These are phyloP conservation scores for Sylvia atricapilla DNA, from an alignment of 2,113 vertebrate species.

Conservation along the genomic window DNA sequence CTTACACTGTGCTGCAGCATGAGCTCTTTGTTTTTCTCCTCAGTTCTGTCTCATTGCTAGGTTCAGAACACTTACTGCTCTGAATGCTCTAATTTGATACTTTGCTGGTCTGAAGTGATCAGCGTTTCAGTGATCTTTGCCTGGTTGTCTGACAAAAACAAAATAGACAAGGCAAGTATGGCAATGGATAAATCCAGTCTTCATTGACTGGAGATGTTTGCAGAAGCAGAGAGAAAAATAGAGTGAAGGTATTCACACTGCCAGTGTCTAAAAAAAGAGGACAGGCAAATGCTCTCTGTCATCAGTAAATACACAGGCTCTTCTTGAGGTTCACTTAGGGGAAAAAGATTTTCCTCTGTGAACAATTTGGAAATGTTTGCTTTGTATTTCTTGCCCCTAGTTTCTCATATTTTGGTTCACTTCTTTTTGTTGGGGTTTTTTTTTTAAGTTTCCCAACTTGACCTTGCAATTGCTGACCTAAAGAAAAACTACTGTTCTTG, in stretches of 20 bases:
- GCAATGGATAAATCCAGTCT: not conserved
- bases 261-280: not conserved
- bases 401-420: not conserved
- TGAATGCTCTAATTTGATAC: not conserved
- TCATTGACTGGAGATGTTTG: not conserved
- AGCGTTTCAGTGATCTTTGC: not conserved
- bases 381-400: not conserved
- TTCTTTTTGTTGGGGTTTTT: not conserved
- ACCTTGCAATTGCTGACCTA: not conserved
- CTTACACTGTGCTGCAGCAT: not conserved
- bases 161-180: not conserved
- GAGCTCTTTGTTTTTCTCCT: not conserved
- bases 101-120: not conserved
- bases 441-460: not conserved
- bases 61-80: not conserved
- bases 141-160: not conserved
- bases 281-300: not conserved
- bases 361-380: not conserved
- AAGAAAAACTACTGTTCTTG: not conserved
- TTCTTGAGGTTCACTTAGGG: not conserved
- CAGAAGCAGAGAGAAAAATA: not conserved
- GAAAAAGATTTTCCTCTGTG: not conserved
- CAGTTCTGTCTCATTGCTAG: not conserved
- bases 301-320: not conserved
- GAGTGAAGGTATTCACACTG: not conserved